Evolutionary conservation across 2,113 vertebrate species (phyloP), one percentile per base, ranked within the genome.

Genomic region (Rhagologus leucostigma): DNA sequence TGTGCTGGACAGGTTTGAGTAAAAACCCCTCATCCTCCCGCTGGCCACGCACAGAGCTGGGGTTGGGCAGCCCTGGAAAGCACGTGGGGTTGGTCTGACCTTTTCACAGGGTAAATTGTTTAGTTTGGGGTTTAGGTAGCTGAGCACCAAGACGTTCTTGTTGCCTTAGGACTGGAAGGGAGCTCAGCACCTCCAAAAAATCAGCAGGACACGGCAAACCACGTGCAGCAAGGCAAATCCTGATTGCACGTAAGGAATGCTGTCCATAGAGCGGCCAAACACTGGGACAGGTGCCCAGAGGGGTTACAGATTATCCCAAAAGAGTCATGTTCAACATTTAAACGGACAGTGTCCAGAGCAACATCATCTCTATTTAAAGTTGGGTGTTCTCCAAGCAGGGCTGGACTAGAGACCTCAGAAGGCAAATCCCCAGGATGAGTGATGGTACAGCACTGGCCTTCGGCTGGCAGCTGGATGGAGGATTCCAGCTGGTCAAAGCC

Each of bases 331-430:
- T 47, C 20, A 55, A 3, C 1, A 4, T 1, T 73, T 23, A 33
- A 20, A 52, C 35, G 27, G 20, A 13, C 19, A 56, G 6, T 16
- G 24, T 16, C 19, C 37, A 44, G 24, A n/a, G 15, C 17, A 74
- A 14, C 0, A 0, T 33, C 16, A 46, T 33, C 16, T 74, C 30
- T 14, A 0, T 55, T 55, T 4, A 4, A 17, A 55, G 7, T 0
- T 62, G 60, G 2, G 18, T 39, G 13, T 27, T 67, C 16, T n/a
- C 59, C 69, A 39, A 41, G 47, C n/a, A 60, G 16, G 35, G 35
- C 23, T 81, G 73, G 39, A 4, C 19, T 27, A 39, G 71, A 27
- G 29, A 37, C 23, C 15, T 41, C 24, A 85, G 65, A 70, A 78
- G 9, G n/a, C n/a, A 65, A 16, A 65, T 11, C 65, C 27, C 39